phyloP scores from a whole-genome alignment of 1,140 invertebrate species.

The Heliothis virescens region DNA sequence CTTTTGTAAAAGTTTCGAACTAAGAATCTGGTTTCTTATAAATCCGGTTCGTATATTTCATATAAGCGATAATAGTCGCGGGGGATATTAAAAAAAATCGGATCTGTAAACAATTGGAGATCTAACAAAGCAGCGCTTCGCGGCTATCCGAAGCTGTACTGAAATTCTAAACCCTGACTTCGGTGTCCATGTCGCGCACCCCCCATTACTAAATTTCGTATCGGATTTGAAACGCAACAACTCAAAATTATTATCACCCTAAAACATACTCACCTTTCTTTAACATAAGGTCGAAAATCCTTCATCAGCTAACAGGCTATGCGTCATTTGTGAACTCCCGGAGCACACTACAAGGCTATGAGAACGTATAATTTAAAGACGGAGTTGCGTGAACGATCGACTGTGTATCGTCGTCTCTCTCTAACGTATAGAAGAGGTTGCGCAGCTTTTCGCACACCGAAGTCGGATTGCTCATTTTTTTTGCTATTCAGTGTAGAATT shows the following conservation, averaged over 20 bases:
- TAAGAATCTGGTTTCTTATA: conserved; percentile 46
- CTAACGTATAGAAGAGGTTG: conserved; percentile 58
- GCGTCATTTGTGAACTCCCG: conserved; percentile 56
- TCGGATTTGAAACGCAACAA: conserved; percentile 61
- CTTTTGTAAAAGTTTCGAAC: conserved; percentile 28
- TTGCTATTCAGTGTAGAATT: conserved; percentile 82
- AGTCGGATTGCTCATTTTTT: conserved; percentile 81
- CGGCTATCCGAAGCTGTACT: conserved; percentile 85
- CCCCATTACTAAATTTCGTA: conserved; percentile 84
- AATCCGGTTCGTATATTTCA: conserved; percentile 48
- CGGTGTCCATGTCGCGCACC: conserved; percentile 84
- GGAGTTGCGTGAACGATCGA: conserved; percentile 64
- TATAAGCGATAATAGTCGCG: conserved; percentile 54
- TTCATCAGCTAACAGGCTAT: conserved; percentile 31
- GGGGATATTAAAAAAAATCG: conserved; percentile 75
- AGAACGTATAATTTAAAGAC: conserved; percentile 86
- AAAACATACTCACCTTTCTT: conserved; percentile 49
- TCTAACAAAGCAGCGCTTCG: conserved; percentile 83
- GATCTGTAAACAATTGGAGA: conserved; percentile 78
- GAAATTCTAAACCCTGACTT: conserved; percentile 85
- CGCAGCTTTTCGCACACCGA: conserved; percentile 68
- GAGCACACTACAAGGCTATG: conserved; percentile 81
- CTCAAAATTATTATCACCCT: background rate
- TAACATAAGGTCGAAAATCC: conserved; percentile 32
- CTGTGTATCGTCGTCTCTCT: conserved; percentile 68